Base-by-base conservation (phyloP, 2,888 invertebrate genomes). In the Dusona sp. region DNA sequence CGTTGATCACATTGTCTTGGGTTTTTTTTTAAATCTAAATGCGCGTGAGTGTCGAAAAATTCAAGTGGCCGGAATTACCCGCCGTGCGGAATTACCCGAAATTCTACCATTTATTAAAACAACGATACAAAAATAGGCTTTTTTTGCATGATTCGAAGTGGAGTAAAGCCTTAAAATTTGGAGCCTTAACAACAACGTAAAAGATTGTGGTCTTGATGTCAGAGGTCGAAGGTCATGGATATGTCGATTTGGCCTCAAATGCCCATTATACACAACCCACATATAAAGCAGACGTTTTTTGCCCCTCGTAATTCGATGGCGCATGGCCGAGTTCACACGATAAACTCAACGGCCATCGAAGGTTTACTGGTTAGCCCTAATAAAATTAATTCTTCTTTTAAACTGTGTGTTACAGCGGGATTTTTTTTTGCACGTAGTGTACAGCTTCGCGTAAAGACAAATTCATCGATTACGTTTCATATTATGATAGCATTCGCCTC, bases 241-340 rank as follows among this genome's bases (percentile, higher is more conserved):
- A 75, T 70, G 75, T 54, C 54, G 36, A 72, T 57, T 57, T 22
- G 8, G 74, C 25, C 57, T 57, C 42, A 29, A 75, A 67, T 70
- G 51, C 61, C 19, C 25, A 57, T 68, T 74, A 33, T 54, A 70
- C 68, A 81, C 68, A 81, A 42, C 68, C 64, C 36, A 36, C 29
- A 29, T 61, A 61, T 13, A 74, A 57, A 19, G 22, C 67, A 42
- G 68, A 67, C 68, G 54, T 67, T 42, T 81, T 79, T 90, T 87
- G 78, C 64, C 65, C 70, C 87, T 87, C 90, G 90, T 89, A 90
- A 91, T 91, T 88, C 33, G 85, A 57, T 54, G 67, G 84, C 77
- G 85, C 86, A 87, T 88, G 90, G 88, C 88, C 77, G 86, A 88
- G 88, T 91, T 92, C 92, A 88, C 92, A 92, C 92, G 91, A 89